These are phyloP conservation scores for Hippocampus comes DNA, from an alignment of 2,113 vertebrate species.

Conservation along the genomic window DNA sequence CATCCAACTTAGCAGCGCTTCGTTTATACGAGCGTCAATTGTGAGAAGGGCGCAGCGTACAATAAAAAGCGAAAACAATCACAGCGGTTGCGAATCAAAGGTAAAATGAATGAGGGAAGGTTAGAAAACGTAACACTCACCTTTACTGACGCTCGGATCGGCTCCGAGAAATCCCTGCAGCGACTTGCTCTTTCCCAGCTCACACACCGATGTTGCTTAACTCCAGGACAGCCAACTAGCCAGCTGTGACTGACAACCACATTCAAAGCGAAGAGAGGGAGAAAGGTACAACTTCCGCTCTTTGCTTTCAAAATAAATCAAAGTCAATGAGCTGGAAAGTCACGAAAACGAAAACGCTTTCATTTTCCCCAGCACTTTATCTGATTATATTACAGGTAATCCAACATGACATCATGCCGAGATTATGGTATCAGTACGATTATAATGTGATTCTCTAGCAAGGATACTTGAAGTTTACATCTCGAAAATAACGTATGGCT, in stretches of 20 bases:
- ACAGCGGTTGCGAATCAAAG: too few relatives aligned
- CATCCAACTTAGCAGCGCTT: background rate
- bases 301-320: conserved; percentile 17
- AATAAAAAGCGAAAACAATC: background rate
- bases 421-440: too few relatives aligned
- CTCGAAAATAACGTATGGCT: background rate
- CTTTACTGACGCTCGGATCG: conserved; percentile 38
- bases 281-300: conserved; percentile 5
- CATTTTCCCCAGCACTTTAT: too few relatives aligned
- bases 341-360: too few relatives aligned
- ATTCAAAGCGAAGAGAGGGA: background rate
- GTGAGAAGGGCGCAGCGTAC: background rate
- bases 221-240: conserved; percentile 44
- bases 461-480: background rate
- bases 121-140: conserved; percentile 30
- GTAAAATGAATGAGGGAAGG: background rate
- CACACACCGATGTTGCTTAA: conserved; percentile 47
- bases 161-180: conserved; percentile 49
- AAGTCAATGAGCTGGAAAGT: too few relatives aligned
- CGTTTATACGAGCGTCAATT: background rate
- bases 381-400: too few relatives aligned
- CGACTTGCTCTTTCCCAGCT: conserved; percentile 32
- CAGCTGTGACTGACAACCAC: conserved; percentile 56
- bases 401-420: too few relatives aligned
- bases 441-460: background rate